Evolutionary conservation across 2,113 vertebrate species (phyloP).

Genomic region (Pseudopodoces humilis): DNA sequence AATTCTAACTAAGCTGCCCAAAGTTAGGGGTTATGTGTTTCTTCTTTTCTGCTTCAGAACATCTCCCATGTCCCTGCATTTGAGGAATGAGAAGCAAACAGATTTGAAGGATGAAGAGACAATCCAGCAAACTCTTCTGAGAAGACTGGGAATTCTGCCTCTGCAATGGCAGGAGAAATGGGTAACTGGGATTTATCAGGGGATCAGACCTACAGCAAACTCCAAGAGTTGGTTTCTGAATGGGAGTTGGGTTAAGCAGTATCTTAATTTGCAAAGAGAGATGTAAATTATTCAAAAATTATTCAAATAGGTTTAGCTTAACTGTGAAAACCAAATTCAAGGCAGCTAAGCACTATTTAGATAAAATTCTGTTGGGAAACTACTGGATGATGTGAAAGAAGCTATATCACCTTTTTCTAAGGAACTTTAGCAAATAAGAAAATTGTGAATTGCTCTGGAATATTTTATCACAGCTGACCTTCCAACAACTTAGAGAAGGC

Average conservation of each 20-base stretch:
- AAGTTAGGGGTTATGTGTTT: not conserved
- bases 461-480: not conserved
- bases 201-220: not conserved
- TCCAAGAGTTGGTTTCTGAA: accelerated
- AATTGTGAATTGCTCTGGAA: not conserved
- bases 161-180: not conserved
- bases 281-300: not conserved
- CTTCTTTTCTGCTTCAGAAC: not conserved
- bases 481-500: not conserved
- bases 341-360: not conserved
- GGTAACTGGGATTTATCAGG: not conserved
- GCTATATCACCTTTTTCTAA: not conserved
- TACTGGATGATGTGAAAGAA: not conserved
- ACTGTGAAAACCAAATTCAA: not conserved
- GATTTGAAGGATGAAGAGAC: not conserved
- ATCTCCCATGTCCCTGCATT: not conserved
- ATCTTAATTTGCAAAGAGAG: not conserved
- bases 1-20: not conserved
- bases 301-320: not conserved
- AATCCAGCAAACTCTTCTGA: not conserved
- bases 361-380: not conserved
- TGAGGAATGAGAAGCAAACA: not conserved
- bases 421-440: not conserved
- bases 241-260: not conserved
- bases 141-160: not conserved